Conservation (phyloP, 2,888 invertebrate genomes). For the Nomada ruficornis region DNA sequence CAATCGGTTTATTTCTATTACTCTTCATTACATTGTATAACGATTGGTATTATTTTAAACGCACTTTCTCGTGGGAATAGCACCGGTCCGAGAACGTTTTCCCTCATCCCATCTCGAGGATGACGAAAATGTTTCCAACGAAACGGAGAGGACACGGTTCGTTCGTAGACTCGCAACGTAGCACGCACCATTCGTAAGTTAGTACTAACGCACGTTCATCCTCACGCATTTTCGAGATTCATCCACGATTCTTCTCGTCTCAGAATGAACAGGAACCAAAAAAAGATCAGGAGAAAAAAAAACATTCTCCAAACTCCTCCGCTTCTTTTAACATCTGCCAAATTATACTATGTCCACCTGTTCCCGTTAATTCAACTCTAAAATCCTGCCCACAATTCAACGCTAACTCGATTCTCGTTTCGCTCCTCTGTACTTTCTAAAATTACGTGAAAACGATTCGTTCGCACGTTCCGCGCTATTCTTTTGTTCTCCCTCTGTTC, state of each 20-base stretch:
- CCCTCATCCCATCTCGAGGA: not conserved
- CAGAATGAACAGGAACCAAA: not conserved
- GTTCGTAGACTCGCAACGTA: slow-evolving; percentile 84
- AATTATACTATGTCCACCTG: too few relatives aligned
- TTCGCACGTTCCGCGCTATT: not conserved
- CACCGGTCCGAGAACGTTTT: slow-evolving; percentile 4
- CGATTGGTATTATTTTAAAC: not conserved
- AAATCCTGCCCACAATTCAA: not conserved
- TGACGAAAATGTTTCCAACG: slow-evolving; percentile 28
- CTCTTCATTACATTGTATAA: too few relatives aligned
- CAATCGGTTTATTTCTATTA: too few relatives aligned
- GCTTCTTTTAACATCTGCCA: too few relatives aligned
- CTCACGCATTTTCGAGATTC: slow-evolving; percentile 41
- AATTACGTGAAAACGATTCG: not conserved
- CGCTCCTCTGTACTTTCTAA: slow-evolving; percentile 30
- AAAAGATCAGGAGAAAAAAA: not conserved
- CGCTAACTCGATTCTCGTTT: not conserved
- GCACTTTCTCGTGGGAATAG: not conserved
- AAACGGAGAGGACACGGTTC: slow-evolving; percentile 65
- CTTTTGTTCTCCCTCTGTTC: not conserved
- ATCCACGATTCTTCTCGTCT: slow-evolving; percentile 42
- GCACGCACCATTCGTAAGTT: slow-evolving; percentile 79
- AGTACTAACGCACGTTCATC: slow-evolving; percentile 77
- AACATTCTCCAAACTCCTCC: not conserved
- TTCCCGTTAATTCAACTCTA: too few relatives aligned